Evolutionary conservation across 2,797 vertebrate genomes (phyloP).

Genomic region (Sparus aurata): DNA sequence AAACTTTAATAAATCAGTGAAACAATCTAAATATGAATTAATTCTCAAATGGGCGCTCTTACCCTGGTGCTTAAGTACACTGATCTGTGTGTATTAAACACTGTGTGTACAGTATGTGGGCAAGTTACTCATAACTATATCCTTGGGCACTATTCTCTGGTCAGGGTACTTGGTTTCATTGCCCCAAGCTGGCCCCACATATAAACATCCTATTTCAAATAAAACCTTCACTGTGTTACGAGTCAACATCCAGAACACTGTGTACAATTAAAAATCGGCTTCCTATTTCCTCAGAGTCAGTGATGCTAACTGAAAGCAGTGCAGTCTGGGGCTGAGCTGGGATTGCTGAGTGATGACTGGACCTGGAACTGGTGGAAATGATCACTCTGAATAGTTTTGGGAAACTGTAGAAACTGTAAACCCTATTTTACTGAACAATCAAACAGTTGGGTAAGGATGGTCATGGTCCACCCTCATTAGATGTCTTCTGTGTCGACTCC

Average conservation of each 20-base stretch:
- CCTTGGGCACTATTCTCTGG: conserved; percentile 1
- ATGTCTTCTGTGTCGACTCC: neutral
- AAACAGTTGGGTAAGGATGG: neutral
- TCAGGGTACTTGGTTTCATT: neutral
- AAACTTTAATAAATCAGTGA: neutral
- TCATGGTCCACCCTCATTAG: neutral
- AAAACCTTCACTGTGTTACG: conserved; percentile 15
- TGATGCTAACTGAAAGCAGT: conserved; percentile 16
- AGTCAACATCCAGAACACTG: conserved; percentile 32
- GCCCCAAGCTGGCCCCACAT: neutral
- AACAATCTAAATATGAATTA: neutral
- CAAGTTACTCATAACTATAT: neutral
- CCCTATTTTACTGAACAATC: neutral
- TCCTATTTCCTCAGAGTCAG: conserved; percentile 10
- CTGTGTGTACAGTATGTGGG: neutral
- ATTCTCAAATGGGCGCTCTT: neutral
- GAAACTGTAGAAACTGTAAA: conserved; percentile 8
- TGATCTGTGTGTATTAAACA: neutral
- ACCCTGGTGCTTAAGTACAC: neutral
- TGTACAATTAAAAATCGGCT: neutral
- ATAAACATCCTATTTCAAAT: conserved; percentile 25
- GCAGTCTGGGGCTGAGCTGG: neutral
- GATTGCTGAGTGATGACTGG: conserved; percentile 23
- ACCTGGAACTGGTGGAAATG: conserved; percentile 16
- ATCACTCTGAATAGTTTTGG: conserved; percentile 20